Base-by-base conservation (phyloP, 2,797 vertebrate species). In the Schizothorax lantsangensis region DNA sequence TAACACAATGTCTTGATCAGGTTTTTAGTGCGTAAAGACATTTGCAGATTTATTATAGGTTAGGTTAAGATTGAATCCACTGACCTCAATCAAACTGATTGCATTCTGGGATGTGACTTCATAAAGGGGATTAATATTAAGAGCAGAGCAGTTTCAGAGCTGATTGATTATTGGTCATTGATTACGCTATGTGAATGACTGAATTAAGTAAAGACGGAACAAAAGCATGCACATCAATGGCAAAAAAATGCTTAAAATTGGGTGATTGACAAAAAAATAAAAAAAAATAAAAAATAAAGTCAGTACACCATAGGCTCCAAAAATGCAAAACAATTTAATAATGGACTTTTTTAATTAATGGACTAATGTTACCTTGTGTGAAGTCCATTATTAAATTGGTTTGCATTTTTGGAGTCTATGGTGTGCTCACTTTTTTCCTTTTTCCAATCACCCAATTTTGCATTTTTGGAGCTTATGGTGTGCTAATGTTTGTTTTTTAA, bases 141-240 rank as follows among this genome's bases (percentile, higher is more conserved):
- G 12, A n/a, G 52, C 52, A 80, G 57, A 43, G 45, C 45, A 11
- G 3, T 15, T 79, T 85, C 45, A 52, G 12, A 52, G 47, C 23
- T 43, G 23, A 79, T 57, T 71, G 73, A 85, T 85, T 57, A 79
- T 85, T 33, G 73, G 23, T 71, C 5, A 43, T 79, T 84, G 74
- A 84, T 69, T 84, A 54, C 21, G 6, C n/a, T 43, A n/a, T 54
- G 45, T 26, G 14, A 21, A 52, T 21, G 23, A 79, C 0, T 84
- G 19, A 84, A 82, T 54, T 49, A 52, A 52, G 21, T 23, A 57
- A 57, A 57, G 21, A 57, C 3, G 5, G 54, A 23, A 71, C 15
- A 2, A 57, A 57, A 57, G 21, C 54, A 57, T 57, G 21, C 21
- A 57, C 54, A 57, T 21, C 21, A 57, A 23, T 23, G 54, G 54